These are phyloP conservation scores for Orius laevigatus DNA, from an alignment of 1,140 invertebrate genomes.

Conservation along the genomic window DNA sequence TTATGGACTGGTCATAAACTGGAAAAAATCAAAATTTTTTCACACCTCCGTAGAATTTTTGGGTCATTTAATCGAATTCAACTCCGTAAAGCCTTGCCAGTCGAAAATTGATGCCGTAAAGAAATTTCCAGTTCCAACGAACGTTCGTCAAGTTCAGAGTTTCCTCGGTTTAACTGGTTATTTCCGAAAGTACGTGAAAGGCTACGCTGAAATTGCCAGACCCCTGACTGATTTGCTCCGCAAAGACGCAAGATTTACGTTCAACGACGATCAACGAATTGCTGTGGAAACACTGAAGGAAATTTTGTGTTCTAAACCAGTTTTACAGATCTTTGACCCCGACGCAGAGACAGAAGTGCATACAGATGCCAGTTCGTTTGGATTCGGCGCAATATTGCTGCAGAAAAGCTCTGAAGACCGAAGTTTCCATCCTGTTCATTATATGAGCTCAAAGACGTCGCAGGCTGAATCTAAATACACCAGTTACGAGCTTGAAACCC, in stretches of 20 bases:
- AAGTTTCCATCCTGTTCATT: constrained; percentile 17
- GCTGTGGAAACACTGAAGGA: neutral
- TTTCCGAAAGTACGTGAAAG: constrained; percentile 22
- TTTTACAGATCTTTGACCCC: constrained; percentile 20
- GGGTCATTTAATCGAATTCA: constrained; percentile 21
- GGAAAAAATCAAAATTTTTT: constrained; percentile 26
- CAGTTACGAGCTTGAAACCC: constrained; percentile 20
- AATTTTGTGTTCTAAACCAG: no score
- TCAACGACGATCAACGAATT: neutral
- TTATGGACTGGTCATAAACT: constrained; percentile 25
- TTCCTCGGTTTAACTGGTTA: constrained; percentile 23
- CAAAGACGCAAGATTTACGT: neutral
- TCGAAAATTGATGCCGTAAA: constrained; percentile 23
- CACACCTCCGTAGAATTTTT: constrained; percentile 24
- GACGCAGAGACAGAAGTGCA: constrained; percentile 23
- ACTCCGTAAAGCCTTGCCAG: constrained; percentile 20
- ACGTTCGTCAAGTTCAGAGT: constrained; percentile 23
- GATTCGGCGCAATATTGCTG: neutral
- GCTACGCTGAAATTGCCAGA: constrained; percentile 25
- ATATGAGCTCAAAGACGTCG: constrained; percentile 17
- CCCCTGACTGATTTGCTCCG: constrained; percentile 16
- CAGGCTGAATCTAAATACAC: constrained; percentile 21
- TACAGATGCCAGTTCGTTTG: constrained; percentile 20
- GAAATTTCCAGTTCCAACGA: constrained; percentile 24
- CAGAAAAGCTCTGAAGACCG: constrained; percentile 11